Base-by-base conservation (phyloP, 2,113 vertebrate species). In the Trochalopteron elliotii region DNA sequence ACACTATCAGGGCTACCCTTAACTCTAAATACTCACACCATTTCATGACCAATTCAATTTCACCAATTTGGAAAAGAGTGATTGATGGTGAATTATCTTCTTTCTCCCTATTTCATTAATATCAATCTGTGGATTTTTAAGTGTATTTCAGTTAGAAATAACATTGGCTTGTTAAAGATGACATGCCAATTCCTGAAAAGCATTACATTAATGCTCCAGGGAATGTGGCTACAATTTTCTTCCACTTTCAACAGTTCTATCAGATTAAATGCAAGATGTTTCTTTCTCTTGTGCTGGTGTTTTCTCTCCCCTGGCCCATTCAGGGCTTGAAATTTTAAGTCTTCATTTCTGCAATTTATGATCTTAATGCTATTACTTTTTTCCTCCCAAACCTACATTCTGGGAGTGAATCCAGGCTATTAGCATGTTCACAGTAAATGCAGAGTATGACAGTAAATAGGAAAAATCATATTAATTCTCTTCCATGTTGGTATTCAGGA, bases 311-410 rank as follows among this genome's bases (percentile, higher is more conserved):
- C 61, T 69, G 42, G 7, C 13, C 21, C 33, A 23, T 45, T 49
- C 14, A 94, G 35, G 28, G 30, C 28, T 90, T 94, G 61, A 87
- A 75, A 37, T 93, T 83, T 82, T 81, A 95, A 87, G 30, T 83
- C 44, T 81, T 80, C 3, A 30, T 82, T 79, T 84, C 23, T 88
- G 12, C 20, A 81, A 15, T 67, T 84, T 68, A 79, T 22, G 9
- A 44, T 70, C 85, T 91, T 60, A 69, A 45, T 19, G 5, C n/a
- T 65, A 69, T 65, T 0, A 28, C 1, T 33, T 67, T 68, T 81
- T 89, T 85, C 15, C 12, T 15, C 12, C 13, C 61, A 61, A 86
- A 53, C 20, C 18, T 70, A 9, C 8, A 44, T 78, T 75, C 70
- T 85, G 45, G 8, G 63, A 91, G 57, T 75, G 68, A 95, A 76